phyloP scores from a whole-genome alignment of 2,113 vertebrate genomes.

The Suncus etruscus region DNA sequence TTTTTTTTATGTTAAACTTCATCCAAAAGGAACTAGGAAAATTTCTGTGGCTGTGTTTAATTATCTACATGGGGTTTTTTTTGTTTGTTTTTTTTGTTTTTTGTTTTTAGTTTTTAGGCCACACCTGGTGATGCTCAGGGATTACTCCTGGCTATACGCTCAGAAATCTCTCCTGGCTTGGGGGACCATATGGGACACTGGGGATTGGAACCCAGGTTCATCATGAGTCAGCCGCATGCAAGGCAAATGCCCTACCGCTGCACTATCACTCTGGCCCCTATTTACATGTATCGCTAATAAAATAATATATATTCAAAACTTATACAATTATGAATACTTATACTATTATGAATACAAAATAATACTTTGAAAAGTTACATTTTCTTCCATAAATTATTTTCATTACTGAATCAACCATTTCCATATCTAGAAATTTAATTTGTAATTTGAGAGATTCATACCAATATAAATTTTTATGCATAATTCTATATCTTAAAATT shows the following conservation, averaged over 20 bases:
- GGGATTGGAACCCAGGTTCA: no score
- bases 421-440: slow-evolving; percentile 1
- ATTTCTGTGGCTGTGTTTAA: not conserved
- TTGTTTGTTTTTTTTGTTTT: no score
- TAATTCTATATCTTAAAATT: not conserved
- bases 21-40: not conserved
- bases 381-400: not conserved
- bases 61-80: not conserved
- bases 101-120: no score
- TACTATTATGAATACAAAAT: not conserved
- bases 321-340: no score
- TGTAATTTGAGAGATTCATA: not conserved
- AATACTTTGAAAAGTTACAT: not conserved
- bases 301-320: not conserved
- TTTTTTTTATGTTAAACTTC: not conserved
- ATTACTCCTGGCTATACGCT: no score
- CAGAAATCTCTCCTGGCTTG: no score
- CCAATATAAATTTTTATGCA: no score
- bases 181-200: no score
- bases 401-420: not conserved
- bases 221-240: no score
- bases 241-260: no score
- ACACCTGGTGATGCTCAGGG: no score
- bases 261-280: no score
- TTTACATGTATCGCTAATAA: not conserved